Conservation (phyloP, 2,888 invertebrate species). For the Dynastes tityus region DNA sequence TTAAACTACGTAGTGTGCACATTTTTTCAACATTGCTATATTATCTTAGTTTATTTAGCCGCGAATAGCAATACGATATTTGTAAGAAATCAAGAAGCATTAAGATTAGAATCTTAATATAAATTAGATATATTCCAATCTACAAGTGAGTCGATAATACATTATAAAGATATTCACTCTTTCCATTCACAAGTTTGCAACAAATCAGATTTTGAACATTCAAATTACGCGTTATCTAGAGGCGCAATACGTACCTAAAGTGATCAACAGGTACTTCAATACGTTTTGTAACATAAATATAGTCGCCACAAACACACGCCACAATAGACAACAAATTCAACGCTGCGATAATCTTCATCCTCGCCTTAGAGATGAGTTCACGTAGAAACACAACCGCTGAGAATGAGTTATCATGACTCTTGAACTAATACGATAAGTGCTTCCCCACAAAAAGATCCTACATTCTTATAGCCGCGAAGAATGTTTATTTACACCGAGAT, state of each 20-base stretch:
- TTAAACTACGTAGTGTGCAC: no score
- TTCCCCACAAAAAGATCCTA: background rate
- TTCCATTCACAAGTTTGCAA: no score
- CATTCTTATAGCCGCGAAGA: background rate
- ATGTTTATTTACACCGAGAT: background rate
- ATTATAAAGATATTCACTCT: no score
- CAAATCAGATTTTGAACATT: no score
- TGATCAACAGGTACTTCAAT: slow-evolving; percentile 87
- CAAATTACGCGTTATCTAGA: background rate
- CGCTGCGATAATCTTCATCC: slow-evolving; percentile 16
- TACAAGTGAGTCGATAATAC: no score
- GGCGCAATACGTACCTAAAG: slow-evolving; percentile 73
- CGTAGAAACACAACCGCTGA: background rate
- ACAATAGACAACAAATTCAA: slow-evolving; percentile 16
- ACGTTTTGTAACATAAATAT: slow-evolving; percentile 70
- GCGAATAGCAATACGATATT: no score
- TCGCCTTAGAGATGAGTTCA: background rate
- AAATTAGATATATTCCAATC: no score
- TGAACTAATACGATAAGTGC: slow-evolving; percentile 46
- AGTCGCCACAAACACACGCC: slow-evolving; percentile 52
- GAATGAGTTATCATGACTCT: slow-evolving; percentile 46
- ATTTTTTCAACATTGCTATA: no score
- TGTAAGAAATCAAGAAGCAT: no score
- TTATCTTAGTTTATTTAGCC: no score
- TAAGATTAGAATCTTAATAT: no score